These are phyloP conservation scores for Strigamia crassipes DNA, from an alignment of 2,888 invertebrate genomes.

Conservation along the genomic window DNA sequence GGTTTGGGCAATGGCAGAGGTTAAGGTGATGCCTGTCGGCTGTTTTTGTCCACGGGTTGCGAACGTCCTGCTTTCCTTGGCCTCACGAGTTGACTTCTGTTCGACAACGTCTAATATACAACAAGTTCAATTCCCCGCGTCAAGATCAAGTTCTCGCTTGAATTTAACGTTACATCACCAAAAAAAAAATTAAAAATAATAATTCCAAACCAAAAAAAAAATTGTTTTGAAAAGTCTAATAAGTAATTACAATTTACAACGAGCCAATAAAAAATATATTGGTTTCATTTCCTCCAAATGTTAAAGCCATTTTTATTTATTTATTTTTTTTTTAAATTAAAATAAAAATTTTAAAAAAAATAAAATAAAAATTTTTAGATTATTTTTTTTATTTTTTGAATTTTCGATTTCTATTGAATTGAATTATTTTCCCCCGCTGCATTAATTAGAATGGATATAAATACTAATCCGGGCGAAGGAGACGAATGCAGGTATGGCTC, in stretches of 20 bases:
- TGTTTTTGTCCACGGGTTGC: neutral
- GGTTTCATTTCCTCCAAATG: neutral
- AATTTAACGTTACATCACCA: neutral
- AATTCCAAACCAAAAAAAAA: no score
- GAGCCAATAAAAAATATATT: no score
- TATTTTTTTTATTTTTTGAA: neutral
- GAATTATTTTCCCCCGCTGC: neutral
- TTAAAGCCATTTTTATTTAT: no score
- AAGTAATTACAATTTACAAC: no score
- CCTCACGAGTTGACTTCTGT: neutral
- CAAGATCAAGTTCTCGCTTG: neutral
- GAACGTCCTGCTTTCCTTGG: conserved; percentile 22
- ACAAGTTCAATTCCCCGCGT: neutral
- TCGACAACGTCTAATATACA: neutral
- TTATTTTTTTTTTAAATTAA: no score
- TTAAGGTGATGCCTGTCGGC: conserved; percentile 22
- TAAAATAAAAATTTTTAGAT: no score
- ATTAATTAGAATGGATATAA: neutral
- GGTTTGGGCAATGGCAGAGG: conserved; percentile 18
- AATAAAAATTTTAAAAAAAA: no score
- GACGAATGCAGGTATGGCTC: neutral
- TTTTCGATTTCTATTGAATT: neutral
- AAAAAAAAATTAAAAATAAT: neutral
- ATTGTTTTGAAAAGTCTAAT: no score
- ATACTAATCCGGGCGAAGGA: neutral